Base-by-base conservation (phyloP, 2,797 vertebrate species). In the Chrysocyon brachyurus region DNA sequence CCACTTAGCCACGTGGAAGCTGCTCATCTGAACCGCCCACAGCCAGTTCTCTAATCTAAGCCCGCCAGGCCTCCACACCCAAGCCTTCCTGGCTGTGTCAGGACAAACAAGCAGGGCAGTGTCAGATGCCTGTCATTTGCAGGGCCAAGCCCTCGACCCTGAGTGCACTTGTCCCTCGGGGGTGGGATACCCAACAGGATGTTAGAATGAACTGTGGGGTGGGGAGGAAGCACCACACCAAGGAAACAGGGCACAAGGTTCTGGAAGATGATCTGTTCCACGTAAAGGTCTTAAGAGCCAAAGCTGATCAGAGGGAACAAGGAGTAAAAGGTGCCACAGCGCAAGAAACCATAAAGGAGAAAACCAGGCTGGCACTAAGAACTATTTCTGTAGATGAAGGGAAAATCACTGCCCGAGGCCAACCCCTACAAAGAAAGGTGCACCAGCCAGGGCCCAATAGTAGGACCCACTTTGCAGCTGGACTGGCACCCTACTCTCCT, bases 291-390 rank as follows among this genome's bases (percentile, higher is more conserved):
- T 68, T 57, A 14, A 19, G 21, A 14, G 21, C 72, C 40, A 52
- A 56, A 84, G 54, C 2, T 33, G 64, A 28, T 28, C 1, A 75
- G 73, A 49, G 4, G 70, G 49, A 66, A 28, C 61, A 63, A 28
- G 28, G 52, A 59, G 19, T 99, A 98, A 98, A 99, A 98, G 99
- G 98, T 8, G 15, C 12, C 46, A 26, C 0, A 66, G 63, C n/a
- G 26, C 12, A 11, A 40, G 52, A n/a, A 68, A 46, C 10, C 19
- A n/a, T 6, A 5, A 31, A 78, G 21, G 36, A 16, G 36, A 79
- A 66, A 59, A 11, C 57, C 31, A n/a, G 66, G 16, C 49, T 24
- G 49, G 36, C 14, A 56, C 63, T 28, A 3, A 14, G 40, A 87
- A 11, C 70, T 40, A 85, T 17, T 26, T 72, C 40, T 21, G 21